These are phyloP conservation scores for Tetrapedia diversipes DNA, from an alignment of 2,888 invertebrate species.

Conservation along the genomic window DNA sequence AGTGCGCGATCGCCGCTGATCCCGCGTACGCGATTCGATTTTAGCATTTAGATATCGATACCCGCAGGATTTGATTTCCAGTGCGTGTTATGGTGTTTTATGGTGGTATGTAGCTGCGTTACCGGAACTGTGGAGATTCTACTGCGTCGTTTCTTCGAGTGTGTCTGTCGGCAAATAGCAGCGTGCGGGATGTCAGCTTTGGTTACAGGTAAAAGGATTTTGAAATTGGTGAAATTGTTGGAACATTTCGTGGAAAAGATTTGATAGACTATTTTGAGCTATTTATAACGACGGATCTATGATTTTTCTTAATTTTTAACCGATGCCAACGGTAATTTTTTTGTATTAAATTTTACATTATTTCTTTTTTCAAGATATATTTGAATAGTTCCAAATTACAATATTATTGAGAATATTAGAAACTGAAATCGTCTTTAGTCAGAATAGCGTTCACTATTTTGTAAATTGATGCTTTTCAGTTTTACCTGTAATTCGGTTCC, in stretches of 20 bases:
- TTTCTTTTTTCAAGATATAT: background rate
- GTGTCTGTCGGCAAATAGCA: background rate
- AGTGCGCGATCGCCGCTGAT: conserved; percentile 40
- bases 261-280: background rate
- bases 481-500: background rate
- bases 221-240: too few relatives aligned
- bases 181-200: background rate
- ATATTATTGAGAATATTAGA: background rate
- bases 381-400: background rate
- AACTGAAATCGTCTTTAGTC: background rate
- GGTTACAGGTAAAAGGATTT: background rate
- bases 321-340: background rate
- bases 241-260: background rate
- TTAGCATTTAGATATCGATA: background rate
- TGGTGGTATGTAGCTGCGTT: background rate
- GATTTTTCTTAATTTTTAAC: background rate
- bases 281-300: background rate
- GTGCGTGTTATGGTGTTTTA: conserved; percentile 20
- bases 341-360: background rate
- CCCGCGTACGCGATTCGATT: conserved; percentile 3
- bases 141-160: background rate
- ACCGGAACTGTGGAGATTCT: background rate
- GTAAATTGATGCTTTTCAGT: background rate
- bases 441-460: background rate
- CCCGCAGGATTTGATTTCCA: background rate